Evolutionary conservation across 2,888 invertebrate genomes (phyloP), one percentile per base, ranked within the genome.

Genomic region (Smittia aterrima): DNA sequence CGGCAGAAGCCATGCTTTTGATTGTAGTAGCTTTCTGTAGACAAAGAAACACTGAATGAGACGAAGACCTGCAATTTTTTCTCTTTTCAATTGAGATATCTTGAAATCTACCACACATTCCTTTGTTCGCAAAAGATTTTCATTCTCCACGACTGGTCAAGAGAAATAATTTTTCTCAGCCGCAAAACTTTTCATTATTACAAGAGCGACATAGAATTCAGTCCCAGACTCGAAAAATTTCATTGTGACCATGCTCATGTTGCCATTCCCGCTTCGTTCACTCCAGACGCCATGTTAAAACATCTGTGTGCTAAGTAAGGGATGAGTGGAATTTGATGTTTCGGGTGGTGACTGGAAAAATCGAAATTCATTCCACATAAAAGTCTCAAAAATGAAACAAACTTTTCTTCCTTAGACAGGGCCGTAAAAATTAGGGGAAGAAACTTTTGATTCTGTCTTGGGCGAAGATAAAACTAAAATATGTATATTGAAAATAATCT

Each of bases 221-320:
- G 41, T 68, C 68, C 40, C 70, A 70, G 70, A 70, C 70, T 70
- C 32, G 9, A 11, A 58, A 13, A 24, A 58, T 11, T 3, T 6
- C 68, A 68, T 41, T 41, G 47, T 68, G 68, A 68, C 41, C 24
- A 47, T 68, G 4, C 9, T 58, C 58, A 22, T 58, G 22, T 58
- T 7, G 58, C 58, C 22, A 1, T 16, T 16, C 68, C 41, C 24
- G 20, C 9, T 66, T 32, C 32, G 11, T 18, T 7, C 66, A 22
- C 22, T 70, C 70, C 70, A 70, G 70, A 70, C 70, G 70, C 70
- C 70, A 54, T 70, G 53, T 54, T 70, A 70, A 32, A 70, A 70
- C 70, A 70, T 70, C 70, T 70, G 54, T 47, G 47, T 20, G 16
- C 20, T 1, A 24, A n/a, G n/a, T n/a, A n/a, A 38, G 9, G 40